A percentile compares a stretch with the other conserved stretches of the same genome.
Evolutionary conservation across 2,113 vertebrate genomes (phyloP).

Genomic region (Pogonocichla stellata): DNA sequence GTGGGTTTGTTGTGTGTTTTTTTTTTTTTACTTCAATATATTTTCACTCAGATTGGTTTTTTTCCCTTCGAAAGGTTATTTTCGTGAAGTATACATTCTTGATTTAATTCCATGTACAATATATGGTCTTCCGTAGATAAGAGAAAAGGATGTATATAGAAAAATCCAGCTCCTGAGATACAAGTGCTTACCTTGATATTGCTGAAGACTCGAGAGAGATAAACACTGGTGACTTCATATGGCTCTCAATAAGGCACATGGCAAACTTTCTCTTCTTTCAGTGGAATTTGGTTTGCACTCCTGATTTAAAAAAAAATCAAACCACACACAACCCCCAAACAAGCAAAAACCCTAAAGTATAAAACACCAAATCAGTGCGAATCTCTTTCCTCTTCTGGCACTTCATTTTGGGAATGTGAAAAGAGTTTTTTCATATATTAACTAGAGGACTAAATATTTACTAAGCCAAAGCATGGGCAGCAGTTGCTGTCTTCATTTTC

Average conservation of each 20-base stretch:
- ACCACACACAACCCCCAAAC: not conserved
- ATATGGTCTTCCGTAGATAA: not conserved
- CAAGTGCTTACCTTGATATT: not conserved
- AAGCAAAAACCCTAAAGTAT: not conserved
- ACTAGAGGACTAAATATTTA: not conserved
- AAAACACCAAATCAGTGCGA: not conserved
- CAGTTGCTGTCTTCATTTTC: not conserved
- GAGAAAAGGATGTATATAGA: not conserved
- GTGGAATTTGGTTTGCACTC: not conserved
- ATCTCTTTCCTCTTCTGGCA: not conserved
- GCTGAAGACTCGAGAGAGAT: not conserved
- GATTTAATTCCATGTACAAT: not conserved
- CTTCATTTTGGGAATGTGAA: not conserved
- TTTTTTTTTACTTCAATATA: not conserved
- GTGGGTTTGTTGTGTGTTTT: not conserved
- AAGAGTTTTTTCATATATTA: not conserved
- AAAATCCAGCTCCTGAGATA: not conserved
- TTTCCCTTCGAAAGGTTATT: not conserved
- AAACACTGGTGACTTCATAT: not conserved
- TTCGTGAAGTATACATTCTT: not conserved
- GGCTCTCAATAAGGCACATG: not conserved
- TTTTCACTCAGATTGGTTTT: not conserved
- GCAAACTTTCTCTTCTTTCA: not conserved
- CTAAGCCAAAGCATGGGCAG: not conserved
- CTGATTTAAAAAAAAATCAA: not conserved